Evolutionary conservation across 1,140 invertebrate species (phyloP).

Genomic region (Pseudomyrmex cubaensis): DNA sequence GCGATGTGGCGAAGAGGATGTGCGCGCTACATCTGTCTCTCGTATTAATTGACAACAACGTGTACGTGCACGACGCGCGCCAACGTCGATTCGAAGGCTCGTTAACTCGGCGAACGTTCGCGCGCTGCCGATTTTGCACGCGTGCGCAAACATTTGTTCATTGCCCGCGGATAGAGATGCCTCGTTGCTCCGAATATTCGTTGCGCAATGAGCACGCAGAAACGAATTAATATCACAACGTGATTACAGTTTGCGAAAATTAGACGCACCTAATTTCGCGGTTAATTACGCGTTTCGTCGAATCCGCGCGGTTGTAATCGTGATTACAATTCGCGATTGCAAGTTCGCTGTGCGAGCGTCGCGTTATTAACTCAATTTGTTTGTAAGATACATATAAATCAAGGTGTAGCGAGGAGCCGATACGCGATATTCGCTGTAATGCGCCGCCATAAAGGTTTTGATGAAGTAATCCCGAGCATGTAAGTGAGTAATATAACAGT

Average conservation of each 20-base stretch:
- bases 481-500: not conserved
- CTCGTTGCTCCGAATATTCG: not conserved
- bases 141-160: no score
- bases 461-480: not conserved
- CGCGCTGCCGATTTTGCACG: not conserved
- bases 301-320: not conserved
- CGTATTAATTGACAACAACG: conserved; percentile 21
- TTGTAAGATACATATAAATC: not conserved
- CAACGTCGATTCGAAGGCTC: not conserved
- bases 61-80: not conserved
- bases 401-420: no score
- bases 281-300: conserved; percentile 33
- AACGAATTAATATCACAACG: conserved; percentile 24
- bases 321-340: conserved; percentile 12
- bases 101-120: conserved; percentile 22
- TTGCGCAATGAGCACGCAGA: not conserved
- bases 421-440: not conserved
- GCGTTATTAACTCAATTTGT: conserved; percentile 38
- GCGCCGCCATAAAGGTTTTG: not conserved
- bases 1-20: conserved; percentile 37
- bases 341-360: not conserved
- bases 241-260: conserved; percentile 7
- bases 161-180: no score
- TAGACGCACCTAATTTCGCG: conserved; percentile 32
- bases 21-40: conserved; percentile 20